phyloP scores from a whole-genome alignment of 1,140 invertebrate species.

The Spodoptera frugiperda region DNA sequence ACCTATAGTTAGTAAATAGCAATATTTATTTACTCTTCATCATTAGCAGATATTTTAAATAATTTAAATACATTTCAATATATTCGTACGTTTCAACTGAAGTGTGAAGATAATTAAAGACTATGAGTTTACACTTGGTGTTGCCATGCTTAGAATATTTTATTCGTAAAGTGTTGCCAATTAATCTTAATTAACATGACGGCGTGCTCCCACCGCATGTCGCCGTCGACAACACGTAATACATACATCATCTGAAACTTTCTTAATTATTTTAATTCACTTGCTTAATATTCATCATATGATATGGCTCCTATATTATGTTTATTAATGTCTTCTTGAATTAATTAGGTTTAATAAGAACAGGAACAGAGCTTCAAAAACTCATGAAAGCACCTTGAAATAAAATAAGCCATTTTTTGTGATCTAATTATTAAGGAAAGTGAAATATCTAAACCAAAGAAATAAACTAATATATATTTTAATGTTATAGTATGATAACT shows the following conservation, averaged over 20 bases:
- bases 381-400: too few species aligned
- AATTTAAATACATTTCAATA: not conserved
- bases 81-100: not conserved
- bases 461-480: too few species aligned
- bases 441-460: too few species aligned
- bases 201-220: slow-evolving; percentile 7
- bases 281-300: slow-evolving; percentile 18
- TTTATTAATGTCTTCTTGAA: not conserved
- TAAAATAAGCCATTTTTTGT: too few species aligned
- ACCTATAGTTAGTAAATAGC: too few species aligned
- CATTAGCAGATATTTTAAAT: too few species aligned
- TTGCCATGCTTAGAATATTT: slow-evolving; percentile 5
- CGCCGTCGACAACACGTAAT: slow-evolving; percentile 17
- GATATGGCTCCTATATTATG: not conserved
- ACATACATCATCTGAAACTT: slow-evolving; percentile 26
- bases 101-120: slow-evolving; percentile 15
- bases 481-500: too few species aligned
- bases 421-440: too few species aligned
- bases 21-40: too few species aligned
- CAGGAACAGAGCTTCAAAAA: not conserved
- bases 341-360: not conserved
- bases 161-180: slow-evolving; percentile 13
- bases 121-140: not conserved
- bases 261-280: slow-evolving; percentile 37
- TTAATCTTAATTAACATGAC: slow-evolving; percentile 31